Base-by-base conservation (phyloP, 2,888 invertebrate genomes). In the Dynastes grantii region DNA sequence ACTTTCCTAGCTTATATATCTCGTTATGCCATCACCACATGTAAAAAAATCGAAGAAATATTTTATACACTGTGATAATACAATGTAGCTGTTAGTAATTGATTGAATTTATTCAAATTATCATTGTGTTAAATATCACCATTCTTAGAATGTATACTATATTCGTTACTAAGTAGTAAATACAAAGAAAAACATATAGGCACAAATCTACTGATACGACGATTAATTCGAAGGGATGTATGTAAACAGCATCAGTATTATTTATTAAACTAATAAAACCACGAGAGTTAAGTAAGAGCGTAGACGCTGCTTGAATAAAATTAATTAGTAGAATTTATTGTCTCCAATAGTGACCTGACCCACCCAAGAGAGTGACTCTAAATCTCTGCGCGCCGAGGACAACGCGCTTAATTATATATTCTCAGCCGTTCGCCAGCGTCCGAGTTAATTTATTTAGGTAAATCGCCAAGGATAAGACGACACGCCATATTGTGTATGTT, bases 271-370 rank as follows among this genome's bases (percentile, higher is more conserved):
- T 73, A 78, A 71, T 78, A 78, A 78, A 78, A 78, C 80, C 65
- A 79, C 82, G 81, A 80, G 82, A 80, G 81, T 80, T 81, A 83
- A 83, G 83, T 83, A 84, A 84, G 82, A 84, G 84, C 83, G 83
- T 83, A 83, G 84, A 85, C 86, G 85, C 83, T 80, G 81, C 81
- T 81, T 82, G 86, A 86, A 86, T 85, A 85, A 87, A 87, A 87
- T 87, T 87, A 87, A 87, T 87, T 87, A 86, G 85, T 82, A 82
- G 84, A 86, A 87, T 87, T 87, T 87, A 87, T 86, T 83, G 85
- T 84, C 84, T 83, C 83, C 84, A 85, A 85, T 84, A 84, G 83
- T 82, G 83, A 83, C 85, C 81, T 82, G 82, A 82, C 80, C 83
- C 82, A 81, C 45, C 67, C 67, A 37, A 37, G 22, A 67, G 67